A percentile compares a stretch with the other conserved stretches of the same genome.
Conservation (phyloP, 2,113 vertebrate species). For the Anhinga rufa region DNA sequence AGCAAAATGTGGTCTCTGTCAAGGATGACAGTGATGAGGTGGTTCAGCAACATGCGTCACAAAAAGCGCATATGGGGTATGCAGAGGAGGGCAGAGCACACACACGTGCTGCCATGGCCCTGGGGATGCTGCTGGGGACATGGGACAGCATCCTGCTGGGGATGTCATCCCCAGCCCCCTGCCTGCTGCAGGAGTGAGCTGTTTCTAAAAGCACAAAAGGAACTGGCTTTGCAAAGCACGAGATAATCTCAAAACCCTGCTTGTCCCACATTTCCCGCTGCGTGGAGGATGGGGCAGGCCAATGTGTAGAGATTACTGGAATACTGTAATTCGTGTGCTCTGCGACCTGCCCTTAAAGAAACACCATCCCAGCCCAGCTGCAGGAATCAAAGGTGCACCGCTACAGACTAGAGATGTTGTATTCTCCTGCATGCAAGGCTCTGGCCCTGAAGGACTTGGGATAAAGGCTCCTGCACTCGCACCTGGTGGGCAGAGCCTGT, state of each 20-base stretch:
- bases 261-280: slow-evolving; percentile 32
- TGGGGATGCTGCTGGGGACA: not conserved
- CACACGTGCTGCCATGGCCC: accelerated
- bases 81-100: not conserved
- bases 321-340: not conserved
- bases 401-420: not conserved
- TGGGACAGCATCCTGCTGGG: accelerated
- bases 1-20: not conserved
- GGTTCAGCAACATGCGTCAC: not conserved
- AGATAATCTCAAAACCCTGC: slow-evolving; percentile 50
- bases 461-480: not conserved
- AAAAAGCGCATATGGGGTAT: not conserved
- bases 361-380: not conserved
- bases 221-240: not conserved
- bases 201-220: not conserved
- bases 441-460: not conserved
- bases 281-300: not conserved
- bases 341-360: not conserved
- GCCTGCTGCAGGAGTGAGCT: not conserved
- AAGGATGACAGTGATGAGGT: not conserved
- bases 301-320: not conserved
- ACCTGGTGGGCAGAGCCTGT: not conserved
- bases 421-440: not conserved
- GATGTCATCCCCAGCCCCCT: not conserved
- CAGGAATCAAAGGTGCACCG: not conserved